Percentiles rank a stretch among this genome's conserved stretches.
phyloP scores from a whole-genome alignment of 2,797 vertebrate genomes.

The Dallia pectoralis region DNA sequence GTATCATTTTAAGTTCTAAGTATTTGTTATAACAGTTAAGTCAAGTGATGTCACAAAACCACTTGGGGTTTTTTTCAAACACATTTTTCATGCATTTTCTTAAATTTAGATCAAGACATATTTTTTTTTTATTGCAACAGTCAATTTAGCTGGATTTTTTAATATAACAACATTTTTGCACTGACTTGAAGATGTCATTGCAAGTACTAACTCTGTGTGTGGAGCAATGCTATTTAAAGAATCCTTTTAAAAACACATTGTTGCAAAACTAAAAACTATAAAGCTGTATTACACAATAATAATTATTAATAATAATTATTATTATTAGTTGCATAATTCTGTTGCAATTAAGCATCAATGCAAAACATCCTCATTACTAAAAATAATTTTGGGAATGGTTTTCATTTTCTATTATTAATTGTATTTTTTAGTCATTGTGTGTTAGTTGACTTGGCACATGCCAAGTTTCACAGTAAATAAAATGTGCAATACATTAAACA shows the following conservation, averaged over 20 bases:
- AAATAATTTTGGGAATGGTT: conserved; percentile 8
- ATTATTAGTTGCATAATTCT: conserved; percentile 42
- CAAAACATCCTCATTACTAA: conserved; percentile 39
- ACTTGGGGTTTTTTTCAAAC: background rate
- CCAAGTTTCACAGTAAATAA: conserved; percentile 27
- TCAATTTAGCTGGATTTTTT: conserved; percentile 1
- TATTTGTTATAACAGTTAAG: background rate
- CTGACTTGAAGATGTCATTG: conserved; percentile 5
- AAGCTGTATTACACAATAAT: conserved; percentile 35
- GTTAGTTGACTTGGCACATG: conserved; percentile 40
- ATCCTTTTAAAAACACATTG: conserved; percentile 37
- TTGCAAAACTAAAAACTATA: conserved; percentile 39
- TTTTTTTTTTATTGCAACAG: background rate
- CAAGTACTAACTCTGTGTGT: background rate
- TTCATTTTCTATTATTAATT: conserved; percentile 52
- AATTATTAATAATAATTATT: conserved; percentile 33
- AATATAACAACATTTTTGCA: background rate
- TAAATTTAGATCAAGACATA: too few relatives aligned
- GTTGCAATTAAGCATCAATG: conserved; percentile 44
- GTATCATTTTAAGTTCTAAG: background rate
- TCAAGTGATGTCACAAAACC: background rate
- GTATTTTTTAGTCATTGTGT: conserved; percentile 47
- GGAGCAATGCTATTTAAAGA: conserved; percentile 26
- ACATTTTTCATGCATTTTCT: background rate
- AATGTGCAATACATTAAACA: conserved; percentile 35